phyloP scores from a whole-genome alignment of 2,888 invertebrate species.

The Eupithecia insigniata region DNA sequence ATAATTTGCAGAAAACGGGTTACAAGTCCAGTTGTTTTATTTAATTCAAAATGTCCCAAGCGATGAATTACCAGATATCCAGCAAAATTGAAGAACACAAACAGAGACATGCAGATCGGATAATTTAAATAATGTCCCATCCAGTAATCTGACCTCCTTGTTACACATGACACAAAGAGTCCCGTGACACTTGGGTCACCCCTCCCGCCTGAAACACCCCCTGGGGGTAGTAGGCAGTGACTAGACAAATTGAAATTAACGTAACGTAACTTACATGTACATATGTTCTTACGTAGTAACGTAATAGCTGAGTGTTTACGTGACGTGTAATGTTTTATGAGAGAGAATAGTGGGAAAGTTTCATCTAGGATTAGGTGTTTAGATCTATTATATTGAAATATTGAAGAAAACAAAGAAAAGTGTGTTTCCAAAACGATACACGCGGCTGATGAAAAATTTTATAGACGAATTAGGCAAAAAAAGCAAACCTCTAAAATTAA shows the following conservation, averaged over 20 bases:
- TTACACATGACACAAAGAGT: slow-evolving; percentile 9
- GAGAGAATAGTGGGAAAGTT: background rate
- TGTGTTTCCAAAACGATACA: too few relatives aligned
- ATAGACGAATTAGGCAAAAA: too few relatives aligned
- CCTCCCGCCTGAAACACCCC: background rate
- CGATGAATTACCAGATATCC: too few relatives aligned
- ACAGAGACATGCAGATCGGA: too few relatives aligned
- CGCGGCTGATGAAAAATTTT: too few relatives aligned
- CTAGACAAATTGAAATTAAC: slow-evolving; percentile 17
- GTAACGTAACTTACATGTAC: slow-evolving; percentile 6
- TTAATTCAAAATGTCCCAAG: too few relatives aligned
- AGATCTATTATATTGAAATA: too few relatives aligned
- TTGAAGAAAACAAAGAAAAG: too few relatives aligned
- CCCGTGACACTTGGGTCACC: slow-evolving; percentile 6
- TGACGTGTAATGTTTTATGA: background rate
- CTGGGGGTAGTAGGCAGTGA: background rate
- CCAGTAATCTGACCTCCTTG: background rate
- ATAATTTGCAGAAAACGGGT: too few relatives aligned
- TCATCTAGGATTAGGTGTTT: background rate
- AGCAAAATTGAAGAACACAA: too few relatives aligned
- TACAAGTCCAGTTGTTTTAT: too few relatives aligned
- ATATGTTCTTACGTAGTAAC: slow-evolving; percentile 42
- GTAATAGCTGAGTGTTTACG: background rate
- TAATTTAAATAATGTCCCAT: background rate
- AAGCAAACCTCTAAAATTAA: too few relatives aligned